These are phyloP conservation scores for Brevimyrus niger DNA, from an alignment of 2,113 vertebrate species.

Conservation along the genomic window DNA sequence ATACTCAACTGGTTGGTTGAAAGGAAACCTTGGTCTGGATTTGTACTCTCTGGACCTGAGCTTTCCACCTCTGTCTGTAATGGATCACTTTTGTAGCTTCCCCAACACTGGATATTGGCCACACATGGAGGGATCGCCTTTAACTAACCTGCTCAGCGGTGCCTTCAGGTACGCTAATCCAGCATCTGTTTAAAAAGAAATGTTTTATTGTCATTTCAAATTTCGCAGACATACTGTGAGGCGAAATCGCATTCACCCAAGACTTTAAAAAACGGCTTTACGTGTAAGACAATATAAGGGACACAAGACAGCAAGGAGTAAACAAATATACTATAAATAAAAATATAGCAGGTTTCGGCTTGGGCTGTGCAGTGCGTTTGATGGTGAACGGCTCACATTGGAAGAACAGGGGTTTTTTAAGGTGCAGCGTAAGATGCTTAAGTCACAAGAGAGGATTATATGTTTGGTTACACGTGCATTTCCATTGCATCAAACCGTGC, in stretches of 20 bases:
- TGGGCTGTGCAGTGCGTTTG: not conserved
- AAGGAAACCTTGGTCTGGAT: too few species aligned
- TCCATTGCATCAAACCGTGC: not conserved
- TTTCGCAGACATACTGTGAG: not conserved
- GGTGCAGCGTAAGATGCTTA: not conserved
- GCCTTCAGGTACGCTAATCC: not conserved
- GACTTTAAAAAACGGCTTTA: not conserved
- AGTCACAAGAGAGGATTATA: not conserved
- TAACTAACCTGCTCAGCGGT: not conserved
- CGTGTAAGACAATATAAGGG: not conserved
- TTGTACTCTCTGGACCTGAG: too few species aligned
- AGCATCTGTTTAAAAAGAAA: not conserved
- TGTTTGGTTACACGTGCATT: not conserved
- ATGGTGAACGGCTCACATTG: not conserved
- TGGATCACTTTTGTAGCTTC: too few species aligned
- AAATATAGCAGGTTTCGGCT: not conserved
- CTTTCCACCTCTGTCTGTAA: too few species aligned
- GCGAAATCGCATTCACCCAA: not conserved
- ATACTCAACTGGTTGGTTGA: too few species aligned
- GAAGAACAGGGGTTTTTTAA: not conserved
- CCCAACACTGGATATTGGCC: not conserved
- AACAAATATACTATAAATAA: not conserved
- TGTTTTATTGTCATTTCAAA: not conserved
- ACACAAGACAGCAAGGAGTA: not conserved
- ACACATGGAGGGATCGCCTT: not conserved